Evolutionary conservation across 2,888 invertebrate genomes (phyloP).

Genomic region (Glomeris marginata): DNA sequence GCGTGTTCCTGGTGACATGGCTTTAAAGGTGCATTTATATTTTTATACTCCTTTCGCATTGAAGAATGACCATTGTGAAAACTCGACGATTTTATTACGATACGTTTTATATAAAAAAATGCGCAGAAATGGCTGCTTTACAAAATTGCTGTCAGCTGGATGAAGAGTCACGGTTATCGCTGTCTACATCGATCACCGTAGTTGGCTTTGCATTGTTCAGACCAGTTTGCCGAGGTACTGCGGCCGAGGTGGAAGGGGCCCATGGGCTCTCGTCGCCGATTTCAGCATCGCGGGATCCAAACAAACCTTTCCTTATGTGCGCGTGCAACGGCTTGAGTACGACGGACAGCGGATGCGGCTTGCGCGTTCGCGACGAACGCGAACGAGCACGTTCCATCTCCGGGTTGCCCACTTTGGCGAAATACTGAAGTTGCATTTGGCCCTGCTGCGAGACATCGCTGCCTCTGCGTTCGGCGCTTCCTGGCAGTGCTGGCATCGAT

Average conservation of each 20-base stretch:
- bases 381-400: too few species aligned
- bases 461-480: slow-evolving; percentile 11
- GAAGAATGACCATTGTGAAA: too few species aligned
- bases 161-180: slow-evolving; percentile 15
- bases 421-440: not conserved
- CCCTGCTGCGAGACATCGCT: slow-evolving; percentile 17
- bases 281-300: not conserved
- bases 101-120: too few species aligned
- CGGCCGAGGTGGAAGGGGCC: not conserved
- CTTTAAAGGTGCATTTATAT: too few species aligned
- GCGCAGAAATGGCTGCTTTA: too few species aligned
- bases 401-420: too few species aligned
- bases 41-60: too few species aligned
- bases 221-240: not conserved
- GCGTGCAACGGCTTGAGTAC: slow-evolving; percentile 1
- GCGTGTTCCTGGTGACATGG: too few species aligned
- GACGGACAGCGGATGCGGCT: slow-evolving; percentile 10
- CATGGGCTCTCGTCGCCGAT: not conserved
- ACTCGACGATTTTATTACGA: too few species aligned
- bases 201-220: too few species aligned
- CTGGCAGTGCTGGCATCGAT: not conserved
- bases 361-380: not conserved
- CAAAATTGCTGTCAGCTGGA: slow-evolving; percentile 7
- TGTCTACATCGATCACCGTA: slow-evolving; percentile 11
- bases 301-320: slow-evolving; percentile 1